A percentile compares a stretch with the other conserved stretches of the same genome.
These are phyloP conservation scores for Chamaea fasciata DNA, from an alignment of 2,113 vertebrate species.

Conservation along the genomic window DNA sequence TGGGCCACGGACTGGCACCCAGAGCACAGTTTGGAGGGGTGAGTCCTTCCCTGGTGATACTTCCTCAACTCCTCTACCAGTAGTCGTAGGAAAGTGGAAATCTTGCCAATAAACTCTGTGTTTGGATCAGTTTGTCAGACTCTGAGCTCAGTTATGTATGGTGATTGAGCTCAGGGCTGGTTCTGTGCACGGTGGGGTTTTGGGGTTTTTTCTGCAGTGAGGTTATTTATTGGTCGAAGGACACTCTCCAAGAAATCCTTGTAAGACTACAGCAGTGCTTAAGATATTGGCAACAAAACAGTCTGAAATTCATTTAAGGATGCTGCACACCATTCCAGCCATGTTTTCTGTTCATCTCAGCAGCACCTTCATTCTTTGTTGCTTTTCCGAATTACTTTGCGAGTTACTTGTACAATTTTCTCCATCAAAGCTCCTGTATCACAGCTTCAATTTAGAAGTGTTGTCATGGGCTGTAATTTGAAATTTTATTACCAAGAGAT, in stretches of 20 bases:
- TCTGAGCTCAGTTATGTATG: not conserved
- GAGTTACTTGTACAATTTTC: conserved; percentile 58
- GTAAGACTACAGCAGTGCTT: not conserved
- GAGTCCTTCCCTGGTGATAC: not conserved
- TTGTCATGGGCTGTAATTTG: conserved; percentile 65
- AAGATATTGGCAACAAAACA: conserved; percentile 32
- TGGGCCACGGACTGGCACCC: not conserved
- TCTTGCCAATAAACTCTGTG: not conserved
- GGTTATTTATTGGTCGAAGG: not conserved
- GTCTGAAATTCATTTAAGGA: conserved; percentile 45
- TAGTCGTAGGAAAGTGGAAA: not conserved
- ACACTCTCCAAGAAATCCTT: conserved; percentile 30
- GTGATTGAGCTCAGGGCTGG: not conserved
- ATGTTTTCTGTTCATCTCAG: conserved; percentile 45
- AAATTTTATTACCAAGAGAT: conserved; percentile 64
- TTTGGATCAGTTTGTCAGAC: not conserved
- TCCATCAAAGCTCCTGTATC: conserved; percentile 64
- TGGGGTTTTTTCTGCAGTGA: not conserved
- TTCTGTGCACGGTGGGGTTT: not conserved
- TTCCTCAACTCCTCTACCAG: not conserved
- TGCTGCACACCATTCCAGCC: conserved; percentile 32
- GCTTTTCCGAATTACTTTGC: conserved; percentile 45
- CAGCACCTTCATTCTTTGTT: conserved; percentile 55
- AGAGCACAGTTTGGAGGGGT: not conserved
- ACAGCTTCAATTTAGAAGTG: conserved; percentile 58